Evolutionary conservation across 2,113 vertebrate genomes (phyloP).

Genomic region (Dunckerocampus dactyliophorus): DNA sequence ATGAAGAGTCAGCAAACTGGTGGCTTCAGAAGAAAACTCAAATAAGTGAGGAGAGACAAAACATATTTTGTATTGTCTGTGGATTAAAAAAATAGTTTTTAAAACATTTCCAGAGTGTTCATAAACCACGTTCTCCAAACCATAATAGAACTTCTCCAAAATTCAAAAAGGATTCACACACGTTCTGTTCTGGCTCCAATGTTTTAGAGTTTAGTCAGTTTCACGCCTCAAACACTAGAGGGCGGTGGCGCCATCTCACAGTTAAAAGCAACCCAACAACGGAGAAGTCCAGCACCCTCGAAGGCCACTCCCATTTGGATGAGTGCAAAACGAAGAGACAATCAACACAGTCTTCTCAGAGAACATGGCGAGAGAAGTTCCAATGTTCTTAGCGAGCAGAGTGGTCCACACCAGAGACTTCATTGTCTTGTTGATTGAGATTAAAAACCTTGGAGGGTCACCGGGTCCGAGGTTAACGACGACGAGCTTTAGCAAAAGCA

Average conservation of each 20-base stretch:
- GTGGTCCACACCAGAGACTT: conserved; percentile 27
- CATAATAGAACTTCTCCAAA: conserved; percentile 2
- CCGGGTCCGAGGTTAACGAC: conserved; percentile 39
- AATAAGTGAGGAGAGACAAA: conserved; percentile 8
- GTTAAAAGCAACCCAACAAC: conserved; percentile 25
- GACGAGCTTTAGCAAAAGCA: conserved; percentile 43
- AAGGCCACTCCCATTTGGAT: conserved; percentile 45
- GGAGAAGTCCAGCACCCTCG: conserved; percentile 31
- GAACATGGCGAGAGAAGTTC: conserved; percentile 21
- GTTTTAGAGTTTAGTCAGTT: conserved; percentile 19
- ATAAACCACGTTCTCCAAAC: conserved; percentile 4
- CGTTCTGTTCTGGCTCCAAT: conserved; percentile 17
- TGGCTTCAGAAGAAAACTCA: conserved; percentile 10
- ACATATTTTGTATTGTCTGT: conserved; percentile 24
- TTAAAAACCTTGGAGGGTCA: conserved; percentile 21
- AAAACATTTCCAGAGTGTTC: conserved; percentile 18
- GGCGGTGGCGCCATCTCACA: conserved; percentile 34
- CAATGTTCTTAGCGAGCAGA: conserved; percentile 25
- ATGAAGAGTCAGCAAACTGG: conserved; percentile 10
- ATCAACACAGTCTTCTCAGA: conserved; percentile 29
- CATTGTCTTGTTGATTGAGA: conserved; percentile 40
- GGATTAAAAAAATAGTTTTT: conserved; percentile 30
- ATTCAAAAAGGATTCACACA: conserved; percentile 5
- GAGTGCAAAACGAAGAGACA: conserved; percentile 50
- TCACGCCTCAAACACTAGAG: conserved; percentile 45